These are phyloP conservation scores for Ophion slaviceki DNA, from an alignment of 2,888 invertebrate genomes.

Conservation along the genomic window DNA sequence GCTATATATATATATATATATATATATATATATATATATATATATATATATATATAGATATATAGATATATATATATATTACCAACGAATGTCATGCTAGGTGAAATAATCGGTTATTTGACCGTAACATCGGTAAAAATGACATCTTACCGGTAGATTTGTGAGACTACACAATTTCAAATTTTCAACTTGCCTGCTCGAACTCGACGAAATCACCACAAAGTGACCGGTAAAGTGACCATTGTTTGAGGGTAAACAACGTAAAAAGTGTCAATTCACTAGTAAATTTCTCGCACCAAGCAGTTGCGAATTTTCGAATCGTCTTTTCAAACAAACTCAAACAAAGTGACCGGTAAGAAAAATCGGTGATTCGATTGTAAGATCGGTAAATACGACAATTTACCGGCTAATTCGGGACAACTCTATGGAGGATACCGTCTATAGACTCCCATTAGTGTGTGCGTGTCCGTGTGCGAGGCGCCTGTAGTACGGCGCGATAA, in stretches of 20 bases:
- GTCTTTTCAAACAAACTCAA: too few relatives aligned
- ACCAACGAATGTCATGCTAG: background rate
- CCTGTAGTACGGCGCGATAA: conserved; percentile 44
- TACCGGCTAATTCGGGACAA: background rate
- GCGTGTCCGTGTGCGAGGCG: conserved; percentile 4
- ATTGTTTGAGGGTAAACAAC: too few relatives aligned
- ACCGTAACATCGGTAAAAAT: background rate
- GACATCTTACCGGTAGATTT: background rate
- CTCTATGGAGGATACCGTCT: background rate
- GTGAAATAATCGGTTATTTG: background rate
- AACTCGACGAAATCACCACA: too few relatives aligned
- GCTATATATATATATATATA: too few relatives aligned
- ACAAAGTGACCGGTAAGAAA: background rate
- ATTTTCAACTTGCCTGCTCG: too few relatives aligned
- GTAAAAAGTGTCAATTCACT: too few relatives aligned
- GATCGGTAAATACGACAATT: background rate
- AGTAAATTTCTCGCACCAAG: too few relatives aligned
- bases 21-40: too few relatives aligned
- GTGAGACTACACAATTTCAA: background rate
- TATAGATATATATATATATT: too few relatives aligned
- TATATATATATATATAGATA: too few relatives aligned
- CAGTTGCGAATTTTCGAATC: too few relatives aligned
- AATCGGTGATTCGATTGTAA: background rate
- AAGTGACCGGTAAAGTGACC: too few relatives aligned
- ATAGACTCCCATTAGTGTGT: conserved; percentile 6